A percentile compares a stretch with the other conserved stretches of the same genome.
Conservation (phyloP, 2,113 vertebrate genomes). For the Deroptyus accipitrinus region DNA sequence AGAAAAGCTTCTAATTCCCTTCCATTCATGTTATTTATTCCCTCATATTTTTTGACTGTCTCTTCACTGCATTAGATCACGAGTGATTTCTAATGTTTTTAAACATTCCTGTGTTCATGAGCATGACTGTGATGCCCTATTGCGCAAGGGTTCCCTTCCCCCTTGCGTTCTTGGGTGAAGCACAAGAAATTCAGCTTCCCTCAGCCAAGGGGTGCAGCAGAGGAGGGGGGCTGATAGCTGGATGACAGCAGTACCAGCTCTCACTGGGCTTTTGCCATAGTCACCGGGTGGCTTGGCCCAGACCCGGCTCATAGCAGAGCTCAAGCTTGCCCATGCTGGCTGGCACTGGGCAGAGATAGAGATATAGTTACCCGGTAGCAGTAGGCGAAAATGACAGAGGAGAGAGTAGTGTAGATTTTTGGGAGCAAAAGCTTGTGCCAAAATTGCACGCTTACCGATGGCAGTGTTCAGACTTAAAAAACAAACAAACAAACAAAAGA, state of each 20-base stretch:
- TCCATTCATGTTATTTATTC: not conserved
- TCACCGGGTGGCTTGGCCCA: rapidly evolving
- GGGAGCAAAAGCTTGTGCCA: not conserved
- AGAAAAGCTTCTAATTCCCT: not conserved
- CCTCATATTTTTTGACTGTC: not conserved
- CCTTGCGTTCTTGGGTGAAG: rapidly evolving
- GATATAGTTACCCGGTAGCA: not conserved
- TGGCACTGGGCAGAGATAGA: not conserved
- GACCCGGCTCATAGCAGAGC: not conserved
- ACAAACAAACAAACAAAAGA: not conserved
- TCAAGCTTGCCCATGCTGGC: not conserved
- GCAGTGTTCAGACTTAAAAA: not conserved
- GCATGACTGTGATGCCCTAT: rapidly evolving
- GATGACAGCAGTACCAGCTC: not conserved
- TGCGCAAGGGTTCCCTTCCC: not conserved
- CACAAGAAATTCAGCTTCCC: not conserved
- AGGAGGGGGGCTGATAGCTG: not conserved
- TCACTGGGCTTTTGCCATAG: not conserved
- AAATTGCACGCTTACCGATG: not conserved
- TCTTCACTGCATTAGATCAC: not conserved
- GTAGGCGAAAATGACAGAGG: not conserved
- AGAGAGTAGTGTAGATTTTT: rapidly evolving
- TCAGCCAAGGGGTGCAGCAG: not conserved
- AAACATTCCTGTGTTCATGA: rapidly evolving
- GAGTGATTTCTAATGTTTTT: not conserved